phyloP scores from a whole-genome alignment of 2,113 vertebrate species.

The Neomonachus schauinslandi region DNA sequence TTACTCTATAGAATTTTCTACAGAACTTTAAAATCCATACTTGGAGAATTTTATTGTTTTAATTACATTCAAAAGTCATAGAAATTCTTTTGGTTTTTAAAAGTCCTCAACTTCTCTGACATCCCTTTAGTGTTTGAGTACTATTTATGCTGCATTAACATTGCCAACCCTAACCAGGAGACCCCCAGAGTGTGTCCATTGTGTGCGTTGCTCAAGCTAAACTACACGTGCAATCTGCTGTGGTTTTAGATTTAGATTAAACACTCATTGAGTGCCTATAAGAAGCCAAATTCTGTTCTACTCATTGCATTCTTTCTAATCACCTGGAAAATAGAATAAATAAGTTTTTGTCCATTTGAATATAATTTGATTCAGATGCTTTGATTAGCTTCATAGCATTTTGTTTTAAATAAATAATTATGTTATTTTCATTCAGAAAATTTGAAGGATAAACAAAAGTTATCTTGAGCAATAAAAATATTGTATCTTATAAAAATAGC shows the following conservation, averaged over 20 bases:
- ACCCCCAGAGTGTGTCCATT: background rate
- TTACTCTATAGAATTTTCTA: background rate
- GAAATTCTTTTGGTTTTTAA: conserved; percentile 48
- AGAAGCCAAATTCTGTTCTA: background rate
- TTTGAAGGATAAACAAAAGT: background rate
- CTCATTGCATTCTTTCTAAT: background rate
- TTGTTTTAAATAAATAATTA: conserved; percentile 6
- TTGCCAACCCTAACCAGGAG: background rate
- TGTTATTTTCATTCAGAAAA: background rate
- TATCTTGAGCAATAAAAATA: background rate
- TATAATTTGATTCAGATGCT: background rate
- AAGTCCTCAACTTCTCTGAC: conserved; percentile 32
- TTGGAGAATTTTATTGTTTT: conserved; percentile 64
- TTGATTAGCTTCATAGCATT: background rate
- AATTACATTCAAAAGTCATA: conserved; percentile 25
- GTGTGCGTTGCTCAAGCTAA: background rate
- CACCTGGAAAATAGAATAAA: background rate
- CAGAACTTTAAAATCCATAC: conserved; percentile 42
- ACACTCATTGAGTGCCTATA: background rate
- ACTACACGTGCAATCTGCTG: background rate
- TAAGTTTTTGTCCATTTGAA: background rate
- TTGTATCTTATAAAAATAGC: background rate
- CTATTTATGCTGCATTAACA: conserved; percentile 14
- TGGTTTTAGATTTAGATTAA: background rate
- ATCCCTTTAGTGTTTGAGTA: background rate